Conservation (phyloP, 1,140 invertebrate species). For the Ceratina australensis region DNA sequence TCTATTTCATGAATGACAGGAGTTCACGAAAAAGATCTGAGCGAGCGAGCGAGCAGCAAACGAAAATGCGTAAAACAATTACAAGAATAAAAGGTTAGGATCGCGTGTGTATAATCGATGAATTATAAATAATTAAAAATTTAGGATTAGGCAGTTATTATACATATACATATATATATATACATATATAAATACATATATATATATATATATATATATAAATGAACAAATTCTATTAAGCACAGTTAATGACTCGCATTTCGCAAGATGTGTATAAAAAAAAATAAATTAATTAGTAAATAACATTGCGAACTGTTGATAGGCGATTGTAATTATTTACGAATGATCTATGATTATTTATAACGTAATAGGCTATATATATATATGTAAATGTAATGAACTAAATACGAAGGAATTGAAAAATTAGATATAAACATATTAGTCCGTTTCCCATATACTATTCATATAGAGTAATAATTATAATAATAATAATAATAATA, state of each 20-base stretch:
- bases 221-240: constrained; percentile 30
- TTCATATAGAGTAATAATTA: background rate
- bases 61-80: constrained; percentile 56
- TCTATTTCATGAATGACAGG: no score
- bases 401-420: constrained; percentile 78
- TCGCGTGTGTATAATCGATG: no score
- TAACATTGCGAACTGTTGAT: constrained; percentile 72
- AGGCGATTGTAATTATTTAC: constrained; percentile 66
- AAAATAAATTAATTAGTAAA: constrained; percentile 26
- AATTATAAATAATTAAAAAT: constrained; percentile 50
- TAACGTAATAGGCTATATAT: constrained; percentile 12
- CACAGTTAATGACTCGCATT: background rate
- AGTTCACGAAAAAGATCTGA: no score
- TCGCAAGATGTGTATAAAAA: background rate
- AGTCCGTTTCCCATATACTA: constrained; percentile 70
- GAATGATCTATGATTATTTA: constrained; percentile 66
- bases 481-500: no score
- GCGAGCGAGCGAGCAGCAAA: background rate
- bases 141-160: constrained; percentile 18
- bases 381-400: constrained; percentile 65
- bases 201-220: constrained; percentile 54
- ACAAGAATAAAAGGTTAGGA: constrained; percentile 33
- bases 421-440: constrained; percentile 72
- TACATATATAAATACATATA: constrained; percentile 52
- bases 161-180: constrained; percentile 46